Base-by-base conservation (phyloP, 2,888 invertebrate species). In the Schrankia costaestrigalis region DNA sequence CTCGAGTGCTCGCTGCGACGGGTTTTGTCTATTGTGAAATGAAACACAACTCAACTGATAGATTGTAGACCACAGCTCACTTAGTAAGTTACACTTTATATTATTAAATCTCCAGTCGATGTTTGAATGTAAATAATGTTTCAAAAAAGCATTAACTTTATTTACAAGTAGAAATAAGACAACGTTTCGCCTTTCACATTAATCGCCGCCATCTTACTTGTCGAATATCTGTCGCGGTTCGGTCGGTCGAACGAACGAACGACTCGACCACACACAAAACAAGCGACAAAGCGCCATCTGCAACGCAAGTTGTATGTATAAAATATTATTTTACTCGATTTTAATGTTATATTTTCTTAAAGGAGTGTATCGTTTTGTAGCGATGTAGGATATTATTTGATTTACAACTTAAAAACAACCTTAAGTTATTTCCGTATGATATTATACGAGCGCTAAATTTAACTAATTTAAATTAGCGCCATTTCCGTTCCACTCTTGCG, bases 161-260 rank as follows among this genome's bases (percentile, higher is more conserved):
- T 87, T 87, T 87, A 87, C 85, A 85, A 85, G 71, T 75, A 66
- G 70, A 78, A 81, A 73, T 83, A 78, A 63, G 81, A 87, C 84
- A 87, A 86, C 84, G 89, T 89, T 86, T 89, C 86, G 85, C 90
- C 90, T 90, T 90, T 89, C 90, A 90, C 91, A 91, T 90, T 90
- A 89, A 83, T 82, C 79, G 89, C 89, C 90, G 91, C 91, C 91
- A 91, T 91, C 89, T 90, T 90, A 90, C 86, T 84, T 86, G 84
- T 82, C 81, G 79, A 79, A 80, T 76, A 75, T 82, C 71, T 64
- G 68, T 69, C 72, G 64, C 21, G 21, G n/a, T 65, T 67, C 71
- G 64, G 65, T 66, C 71, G 73, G 69, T 67, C 76, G 78, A 82
- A 84, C 78, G 81, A 86, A 83, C 78, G 79, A 21, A 3, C 6